Evolutionary conservation across 2,888 invertebrate species (phyloP), one percentile per base, ranked within the genome.

Genomic region (Stenurella melanura): DNA sequence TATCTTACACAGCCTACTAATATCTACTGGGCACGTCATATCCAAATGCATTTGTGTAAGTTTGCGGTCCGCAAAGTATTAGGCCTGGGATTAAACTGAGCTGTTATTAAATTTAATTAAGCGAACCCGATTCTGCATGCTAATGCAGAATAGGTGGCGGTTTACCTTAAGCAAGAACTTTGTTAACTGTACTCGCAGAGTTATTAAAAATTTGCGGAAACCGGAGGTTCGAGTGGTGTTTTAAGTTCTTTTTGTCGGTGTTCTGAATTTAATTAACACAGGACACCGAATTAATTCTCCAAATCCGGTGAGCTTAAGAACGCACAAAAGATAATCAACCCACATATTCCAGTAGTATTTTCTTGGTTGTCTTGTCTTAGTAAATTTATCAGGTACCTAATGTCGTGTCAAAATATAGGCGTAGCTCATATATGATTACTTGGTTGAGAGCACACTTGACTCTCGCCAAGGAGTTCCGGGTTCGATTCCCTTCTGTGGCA

Each of bases 91-190:
- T 66, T 66, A 42, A 64, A 54, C 67, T 54, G 15, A 67, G 26
- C 4, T 26, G 21, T 67, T 67, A 67, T 54, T 19, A 67, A 54
- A 67, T 67, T 67, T 67, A 67, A 67, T 67, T 67, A 67, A 67
- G 12, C 26, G 9, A 58, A 50, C 54, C 21, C 26, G 7, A 17
- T 67, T 30, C n/a, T 54, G n/a, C 42, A 18, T 18, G 54, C n/a
- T 54, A 26, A 50, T 50, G n/a, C 4, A 50, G 50, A 17, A 50
- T 50, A 50, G 50, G n/a, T 50, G n/a, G n/a, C 50, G 50, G 50
- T 50, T 50, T 50, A 6, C 50, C 50, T 50, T 50, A 42, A 12
- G 50, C 50, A 15, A 50, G 50, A 50, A 50, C 50, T n/a, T 42
- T 50, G 15, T n/a, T n/a, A 6, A 50, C 15, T n/a, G 15, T 34